A percentile compares a stretch with the other conserved stretches of the same genome.
Conservation (phyloP, 2,888 invertebrate genomes). For the Malthinus seriepunctatus region DNA sequence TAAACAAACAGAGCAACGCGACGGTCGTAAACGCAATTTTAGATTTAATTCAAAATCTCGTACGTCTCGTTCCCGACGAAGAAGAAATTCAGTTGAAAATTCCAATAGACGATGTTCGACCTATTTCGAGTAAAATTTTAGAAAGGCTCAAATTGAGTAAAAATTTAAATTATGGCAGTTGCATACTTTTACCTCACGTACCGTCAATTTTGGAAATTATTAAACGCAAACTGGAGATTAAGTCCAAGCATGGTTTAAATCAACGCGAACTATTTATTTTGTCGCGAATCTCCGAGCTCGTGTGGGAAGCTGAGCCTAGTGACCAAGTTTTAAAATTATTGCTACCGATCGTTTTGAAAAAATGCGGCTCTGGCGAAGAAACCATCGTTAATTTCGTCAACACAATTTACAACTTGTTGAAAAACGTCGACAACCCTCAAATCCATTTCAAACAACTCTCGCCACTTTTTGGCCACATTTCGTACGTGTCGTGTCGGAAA, state of each 20-base stretch:
- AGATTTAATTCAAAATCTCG: conserved; percentile 74
- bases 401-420: conserved; percentile 75
- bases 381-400: conserved; percentile 70
- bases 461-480: conserved; percentile 72
- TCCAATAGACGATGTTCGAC: conserved; percentile 52
- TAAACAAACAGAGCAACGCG: conserved; percentile 67
- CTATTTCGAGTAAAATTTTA: conserved; percentile 44
- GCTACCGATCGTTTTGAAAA: conserved; percentile 71
- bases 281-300: conserved; percentile 75
- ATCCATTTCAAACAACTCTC: conserved; percentile 71
- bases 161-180: conserved; percentile 71
- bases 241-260: conserved; percentile 61
- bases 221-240: conserved; percentile 65
- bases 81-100: conserved; percentile 55
- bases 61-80: conserved; percentile 67
- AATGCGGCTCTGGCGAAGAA: conserved; percentile 68
- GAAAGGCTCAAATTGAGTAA: conserved; percentile 46
- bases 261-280: conserved; percentile 74
- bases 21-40: conserved; percentile 71
- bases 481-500: conserved; percentile 68
- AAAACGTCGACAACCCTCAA: conserved; percentile 66
- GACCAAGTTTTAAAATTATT: conserved; percentile 71
- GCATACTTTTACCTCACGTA: conserved; percentile 75
- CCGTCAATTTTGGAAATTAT: conserved; percentile 71
- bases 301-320: conserved; percentile 68